Evolutionary conservation across 1,140 invertebrate genomes (phyloP), one percentile per base, ranked within the genome.

Genomic region (Drosophila sproati): DNA sequence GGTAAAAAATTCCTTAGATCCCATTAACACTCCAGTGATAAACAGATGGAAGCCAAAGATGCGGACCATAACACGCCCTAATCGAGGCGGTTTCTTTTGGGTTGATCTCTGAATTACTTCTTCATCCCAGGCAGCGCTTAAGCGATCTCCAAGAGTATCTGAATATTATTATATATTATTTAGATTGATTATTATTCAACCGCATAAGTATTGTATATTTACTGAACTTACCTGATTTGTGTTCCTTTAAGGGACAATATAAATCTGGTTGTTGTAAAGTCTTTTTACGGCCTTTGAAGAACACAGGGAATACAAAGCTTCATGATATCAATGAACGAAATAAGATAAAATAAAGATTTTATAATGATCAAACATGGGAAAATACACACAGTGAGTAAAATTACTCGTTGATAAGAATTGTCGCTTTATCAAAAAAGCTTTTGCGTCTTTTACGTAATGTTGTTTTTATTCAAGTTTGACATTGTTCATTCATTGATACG

Each of bases 221-320:
- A 2, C 2, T 10, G 6, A 1, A 50, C 63, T 77, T 32, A 88
- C 85, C 91, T 2, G 94, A 94, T 59, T 92, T 92, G 78, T 95
- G 94, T 56, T 94, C 94, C 31, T 92, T 90, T 1, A 95, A 86
- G 12, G 94, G 93, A 64, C 93, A 82, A 73, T 93, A 94, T 0
- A 95, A 88, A 88, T 95, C 95, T 10, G 87, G 72, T 52, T 93
- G 91, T 73, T 94, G 93, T 35, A 95, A 75, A 48, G 94, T 94
- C 55, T 93, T 92, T 73, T 93, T 93, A 8, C 91, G 92, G 7
- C 94, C 94, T 68, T 92, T 91, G 39, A 92, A 90, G 50, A 94
- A 93, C 8, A 93, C 92, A 51, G 93, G 93, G 37, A 93, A 75
- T 4, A 92, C 93, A 69, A 93, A 94, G 69, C 93, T 94, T 57